These are phyloP conservation scores for Drosophila lini DNA, from an alignment of 1,140 invertebrate genomes.

Conservation along the genomic window DNA sequence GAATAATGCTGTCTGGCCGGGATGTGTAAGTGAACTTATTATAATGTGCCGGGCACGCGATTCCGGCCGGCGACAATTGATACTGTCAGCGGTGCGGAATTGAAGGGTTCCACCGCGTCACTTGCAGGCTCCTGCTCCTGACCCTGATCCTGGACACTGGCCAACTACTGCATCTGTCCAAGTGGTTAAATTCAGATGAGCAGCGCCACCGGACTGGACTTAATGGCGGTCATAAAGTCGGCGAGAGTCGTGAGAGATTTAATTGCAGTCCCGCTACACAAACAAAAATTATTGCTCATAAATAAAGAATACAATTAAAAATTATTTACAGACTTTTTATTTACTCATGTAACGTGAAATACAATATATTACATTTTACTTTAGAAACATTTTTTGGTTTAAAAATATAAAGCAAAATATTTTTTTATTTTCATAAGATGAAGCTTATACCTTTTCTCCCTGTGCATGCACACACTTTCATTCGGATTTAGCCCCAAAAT, in stretches of 20 bases:
- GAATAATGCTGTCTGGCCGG: slow-evolving; percentile 75
- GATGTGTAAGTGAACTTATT: slow-evolving; percentile 81
- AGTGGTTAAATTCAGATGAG: slow-evolving; percentile 59
- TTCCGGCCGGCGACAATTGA: slow-evolving; percentile 54
- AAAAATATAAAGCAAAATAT: too few species aligned
- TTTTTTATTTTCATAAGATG: too few species aligned
- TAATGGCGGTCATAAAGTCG: slow-evolving; percentile 63
- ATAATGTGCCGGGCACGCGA: slow-evolving; percentile 73
- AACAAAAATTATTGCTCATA: background rate
- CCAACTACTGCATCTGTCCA: slow-evolving; percentile 37
- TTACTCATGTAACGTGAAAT: too few species aligned
- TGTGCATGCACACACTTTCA: slow-evolving; percentile 1
- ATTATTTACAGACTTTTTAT: too few species aligned
- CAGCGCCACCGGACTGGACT: slow-evolving; percentile 38
- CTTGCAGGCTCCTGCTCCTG: slow-evolving; percentile 20
- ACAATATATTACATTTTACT: too few species aligned
- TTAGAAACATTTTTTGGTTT: too few species aligned
- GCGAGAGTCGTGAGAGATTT: slow-evolving; percentile 34
- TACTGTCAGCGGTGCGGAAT: slow-evolving; percentile 43
- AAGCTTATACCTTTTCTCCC: background rate
- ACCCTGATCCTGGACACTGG: slow-evolving; percentile 30
- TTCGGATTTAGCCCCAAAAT: slow-evolving; percentile 37
- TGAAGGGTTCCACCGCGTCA: slow-evolving; percentile 51
- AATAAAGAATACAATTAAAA: too few species aligned
- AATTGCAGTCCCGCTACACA: slow-evolving; percentile 12